Percentiles rank a stretch among this genome's conserved stretches.
Conservation (phyloP, 2,888 invertebrate genomes). For the Aethes cnicana region DNA sequence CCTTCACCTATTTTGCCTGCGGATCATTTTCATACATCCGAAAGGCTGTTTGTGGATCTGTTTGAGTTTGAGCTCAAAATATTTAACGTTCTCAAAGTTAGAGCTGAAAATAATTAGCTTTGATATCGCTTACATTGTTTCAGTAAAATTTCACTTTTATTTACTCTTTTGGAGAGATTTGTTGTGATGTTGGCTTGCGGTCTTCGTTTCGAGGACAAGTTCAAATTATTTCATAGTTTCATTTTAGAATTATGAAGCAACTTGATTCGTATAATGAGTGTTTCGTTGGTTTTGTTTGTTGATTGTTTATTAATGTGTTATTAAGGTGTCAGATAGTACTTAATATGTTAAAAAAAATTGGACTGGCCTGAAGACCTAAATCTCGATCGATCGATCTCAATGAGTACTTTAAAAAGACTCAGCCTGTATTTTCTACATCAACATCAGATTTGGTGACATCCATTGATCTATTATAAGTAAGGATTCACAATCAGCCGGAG, state of each 20-base stretch:
- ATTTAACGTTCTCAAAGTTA: background rate
- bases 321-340: too few relatives aligned
- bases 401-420: too few relatives aligned
- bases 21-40: constrained; percentile 22
- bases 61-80: constrained; percentile 1
- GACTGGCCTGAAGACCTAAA: too few relatives aligned
- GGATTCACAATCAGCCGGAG: too few relatives aligned
- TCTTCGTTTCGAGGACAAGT: background rate
- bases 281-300: background rate
- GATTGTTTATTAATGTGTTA: too few relatives aligned
- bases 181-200: background rate
- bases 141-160: background rate
- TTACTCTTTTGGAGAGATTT: background rate
- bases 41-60: constrained; percentile 8
- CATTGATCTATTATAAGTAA: too few relatives aligned
- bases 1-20: constrained; percentile 23
- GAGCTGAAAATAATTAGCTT: background rate
- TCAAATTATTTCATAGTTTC: background rate
- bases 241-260: too few relatives aligned
- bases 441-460: too few relatives aligned
- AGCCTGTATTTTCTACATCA: too few relatives aligned
- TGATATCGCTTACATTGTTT: background rate
- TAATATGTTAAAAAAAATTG: too few relatives aligned
- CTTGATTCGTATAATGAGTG: background rate
- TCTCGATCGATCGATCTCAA: too few relatives aligned